Conservation (phyloP, 2,113 vertebrate genomes). For the Macaca nemestrina region DNA sequence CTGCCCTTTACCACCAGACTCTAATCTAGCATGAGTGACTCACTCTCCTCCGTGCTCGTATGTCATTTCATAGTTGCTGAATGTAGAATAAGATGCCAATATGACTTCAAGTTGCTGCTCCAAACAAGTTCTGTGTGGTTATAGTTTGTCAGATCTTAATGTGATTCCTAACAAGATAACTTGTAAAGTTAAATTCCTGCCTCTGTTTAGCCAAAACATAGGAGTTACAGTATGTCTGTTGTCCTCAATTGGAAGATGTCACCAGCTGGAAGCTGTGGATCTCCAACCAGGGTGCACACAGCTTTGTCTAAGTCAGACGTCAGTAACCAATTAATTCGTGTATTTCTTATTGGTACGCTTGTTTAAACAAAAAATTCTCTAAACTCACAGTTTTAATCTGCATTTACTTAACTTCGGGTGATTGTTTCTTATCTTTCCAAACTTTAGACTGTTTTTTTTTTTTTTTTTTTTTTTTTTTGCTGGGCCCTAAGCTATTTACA, state of each 20-base stretch:
- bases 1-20: background rate
- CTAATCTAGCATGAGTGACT: background rate
- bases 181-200: background rate
- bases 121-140: background rate
- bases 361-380: background rate
- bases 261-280: background rate
- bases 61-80: background rate
- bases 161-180: background rate
- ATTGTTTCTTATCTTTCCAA: background rate
- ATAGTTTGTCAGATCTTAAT: background rate
- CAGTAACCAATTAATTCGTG: background rate
- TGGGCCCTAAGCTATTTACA: background rate
- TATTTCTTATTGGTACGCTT: background rate
- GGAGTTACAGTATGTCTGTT: background rate
- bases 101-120: no score
- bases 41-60: background rate
- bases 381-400: background rate
- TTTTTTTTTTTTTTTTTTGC: background rate
- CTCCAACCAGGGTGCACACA: background rate
- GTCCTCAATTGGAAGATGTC: background rate
- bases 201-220: background rate
- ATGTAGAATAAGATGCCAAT: background rate
- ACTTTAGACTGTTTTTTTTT: background rate
- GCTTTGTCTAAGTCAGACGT: background rate
- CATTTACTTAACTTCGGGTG: background rate